Evolutionary conservation across 1,140 invertebrate genomes (phyloP).

Genomic region (Euura lappo): DNA sequence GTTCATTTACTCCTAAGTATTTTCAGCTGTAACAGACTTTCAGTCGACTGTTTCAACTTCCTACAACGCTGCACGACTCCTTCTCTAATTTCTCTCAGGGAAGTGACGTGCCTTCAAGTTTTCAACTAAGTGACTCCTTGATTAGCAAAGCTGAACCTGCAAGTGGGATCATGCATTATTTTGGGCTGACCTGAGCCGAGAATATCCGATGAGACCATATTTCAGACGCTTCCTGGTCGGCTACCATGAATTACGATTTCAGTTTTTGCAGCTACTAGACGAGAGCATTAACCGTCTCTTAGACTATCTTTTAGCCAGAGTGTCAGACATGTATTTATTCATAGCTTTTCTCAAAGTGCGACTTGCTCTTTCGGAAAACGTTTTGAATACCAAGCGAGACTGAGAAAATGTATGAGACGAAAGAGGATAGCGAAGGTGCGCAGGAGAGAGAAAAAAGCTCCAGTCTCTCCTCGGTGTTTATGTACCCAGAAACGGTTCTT

Average conservation of each 20-base stretch:
- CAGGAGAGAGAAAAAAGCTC: not conserved
- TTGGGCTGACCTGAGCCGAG: too few relatives aligned
- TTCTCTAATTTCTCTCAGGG: too few relatives aligned
- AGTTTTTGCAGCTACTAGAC: not conserved
- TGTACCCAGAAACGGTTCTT: not conserved
- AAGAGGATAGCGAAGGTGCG: not conserved
- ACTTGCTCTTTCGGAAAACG: not conserved
- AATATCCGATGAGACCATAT: too few relatives aligned
- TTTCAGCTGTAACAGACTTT: not conserved
- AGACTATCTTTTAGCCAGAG: not conserved
- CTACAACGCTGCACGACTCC: not conserved
- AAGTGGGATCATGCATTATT: too few relatives aligned
- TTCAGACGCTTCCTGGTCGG: too few relatives aligned
- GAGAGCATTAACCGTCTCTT: not conserved
- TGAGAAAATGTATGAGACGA: not conserved
- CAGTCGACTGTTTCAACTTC: not conserved
- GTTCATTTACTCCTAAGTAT: not conserved
- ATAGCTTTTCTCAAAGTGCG: not conserved
- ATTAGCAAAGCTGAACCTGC: too few relatives aligned
- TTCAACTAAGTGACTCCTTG: too few relatives aligned
- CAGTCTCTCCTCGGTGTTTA: not conserved
- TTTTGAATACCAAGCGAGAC: constrained; percentile 1
- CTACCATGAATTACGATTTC: not conserved
- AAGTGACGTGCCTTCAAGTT: too few relatives aligned
- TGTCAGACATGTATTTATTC: constrained; percentile 2